Evolutionary conservation across 2,797 vertebrate genomes (phyloP), one percentile per base, ranked within the genome.

Genomic region (Phataginus tetradactyla): DNA sequence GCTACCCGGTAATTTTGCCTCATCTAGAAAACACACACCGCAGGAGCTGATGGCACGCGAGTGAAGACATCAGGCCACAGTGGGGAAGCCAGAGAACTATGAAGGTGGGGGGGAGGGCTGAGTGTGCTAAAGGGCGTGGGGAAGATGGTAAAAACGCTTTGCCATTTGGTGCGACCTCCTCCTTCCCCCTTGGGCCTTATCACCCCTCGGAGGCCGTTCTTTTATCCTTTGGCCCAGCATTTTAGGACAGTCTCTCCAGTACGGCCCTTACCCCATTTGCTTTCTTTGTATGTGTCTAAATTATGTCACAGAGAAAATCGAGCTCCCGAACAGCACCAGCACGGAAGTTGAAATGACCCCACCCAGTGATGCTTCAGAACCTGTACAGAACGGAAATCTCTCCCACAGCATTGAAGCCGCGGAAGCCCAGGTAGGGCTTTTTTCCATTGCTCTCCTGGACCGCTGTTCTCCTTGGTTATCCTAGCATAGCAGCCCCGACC

Each of bases 261-360:
- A 17, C 25, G 53, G 4, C 68, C 37, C 18, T 77, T 64, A 59
- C 2, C 25, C 5, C 55, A 57, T 95, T 55, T 92, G 4, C 74
- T 96, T 77, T 97, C 78, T 97, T n/a, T 96, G 95, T 97, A 27
- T 97, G 91, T 95, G 51, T 95, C 69, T 80, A 57, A 66, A 90
- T 96, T 86, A 32, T 85, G 10, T 86, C 87, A 59, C 98, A 99
- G 99, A 99, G 96, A 99, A 99, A 98, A 98, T 98, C 34, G 99
- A 99, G 97, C 99, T 99, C 55, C 99, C 99, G 1, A 99, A 99
- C 98, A 99, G 99, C 98, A 99, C 99, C 81, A 99, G 99, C 96
- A 99, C 99, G 45, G 99, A 99, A 98, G 99, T 99, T 97, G 99
- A 99, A 97, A 99, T 99, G 96, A 99, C 99, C 17, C 99, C 99